Evolutionary conservation across 2,113 vertebrate genomes (phyloP).

Genomic region (Eolophus roseicapilla): DNA sequence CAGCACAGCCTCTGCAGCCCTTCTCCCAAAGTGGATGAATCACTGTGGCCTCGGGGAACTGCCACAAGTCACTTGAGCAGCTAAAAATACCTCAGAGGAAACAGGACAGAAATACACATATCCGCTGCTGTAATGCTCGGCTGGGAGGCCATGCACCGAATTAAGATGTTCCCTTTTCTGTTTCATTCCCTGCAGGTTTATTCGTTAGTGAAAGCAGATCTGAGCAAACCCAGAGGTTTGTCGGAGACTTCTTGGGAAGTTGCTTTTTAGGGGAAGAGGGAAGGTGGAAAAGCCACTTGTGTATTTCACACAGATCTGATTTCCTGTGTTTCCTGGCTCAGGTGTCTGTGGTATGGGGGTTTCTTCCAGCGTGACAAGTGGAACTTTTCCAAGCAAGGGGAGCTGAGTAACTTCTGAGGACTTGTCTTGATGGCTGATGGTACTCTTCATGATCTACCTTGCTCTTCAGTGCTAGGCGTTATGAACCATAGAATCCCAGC

Average conservation of each 20-base stretch:
- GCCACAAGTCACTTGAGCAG: constrained; percentile 34
- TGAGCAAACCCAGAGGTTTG: neutral
- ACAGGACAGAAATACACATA: constrained; percentile 12
- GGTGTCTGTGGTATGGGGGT: neutral
- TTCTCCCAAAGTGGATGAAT: neutral
- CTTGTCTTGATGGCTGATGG: neutral
- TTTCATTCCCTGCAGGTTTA: neutral
- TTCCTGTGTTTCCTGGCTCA: neutral
- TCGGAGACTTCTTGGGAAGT: neutral
- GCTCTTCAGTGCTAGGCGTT: neutral
- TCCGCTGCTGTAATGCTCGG: neutral
- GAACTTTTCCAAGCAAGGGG: neutral
- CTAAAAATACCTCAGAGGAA: constrained; percentile 59
- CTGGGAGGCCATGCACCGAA: neutral
- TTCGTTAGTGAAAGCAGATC: neutral
- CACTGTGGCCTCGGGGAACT: constrained; percentile 30
- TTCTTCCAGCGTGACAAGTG: neutral
- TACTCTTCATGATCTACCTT: neutral
- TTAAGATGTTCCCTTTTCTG: neutral
- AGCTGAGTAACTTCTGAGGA: neutral
- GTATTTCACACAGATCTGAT: neutral
- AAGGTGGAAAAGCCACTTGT: neutral
- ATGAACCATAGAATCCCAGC: neutral
- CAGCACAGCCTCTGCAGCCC: neutral
- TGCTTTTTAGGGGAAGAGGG: neutral